A percentile compares a stretch with the other conserved stretches of the same genome.
Evolutionary conservation across 2,797 vertebrate genomes (phyloP).

Genomic region (Chaenodraco wilsoni): DNA sequence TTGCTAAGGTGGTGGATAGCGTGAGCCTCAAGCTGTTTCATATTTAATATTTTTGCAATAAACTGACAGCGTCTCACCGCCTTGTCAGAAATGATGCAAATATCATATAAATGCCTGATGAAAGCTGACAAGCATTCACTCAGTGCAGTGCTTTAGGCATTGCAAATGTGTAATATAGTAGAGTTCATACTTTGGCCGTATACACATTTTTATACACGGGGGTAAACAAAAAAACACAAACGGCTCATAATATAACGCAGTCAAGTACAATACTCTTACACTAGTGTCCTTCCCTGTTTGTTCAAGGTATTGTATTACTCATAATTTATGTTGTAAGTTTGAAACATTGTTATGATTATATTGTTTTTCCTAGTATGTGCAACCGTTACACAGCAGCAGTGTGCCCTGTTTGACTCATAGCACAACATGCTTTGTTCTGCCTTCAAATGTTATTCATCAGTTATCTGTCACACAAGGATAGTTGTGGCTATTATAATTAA

Average conservation of each 20-base stretch:
- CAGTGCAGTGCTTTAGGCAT: slow-evolving; percentile 41
- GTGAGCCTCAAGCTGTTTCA: slow-evolving; percentile 29
- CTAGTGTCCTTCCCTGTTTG: neutral
- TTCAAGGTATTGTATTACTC: neutral
- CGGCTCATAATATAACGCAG: neutral
- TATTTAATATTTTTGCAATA: slow-evolving; percentile 52
- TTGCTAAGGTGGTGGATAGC: neutral
- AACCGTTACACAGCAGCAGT: neutral
- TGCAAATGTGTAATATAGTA: slow-evolving; percentile 31
- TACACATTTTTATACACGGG: slow-evolving; percentile 12
- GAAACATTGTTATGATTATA: neutral
- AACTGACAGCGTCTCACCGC: slow-evolving; percentile 43
- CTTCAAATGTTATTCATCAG: neutral
- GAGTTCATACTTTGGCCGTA: slow-evolving; percentile 33
- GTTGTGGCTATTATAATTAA: slow-evolving; percentile 7
- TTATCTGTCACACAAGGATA: neutral
- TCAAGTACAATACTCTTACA: neutral
- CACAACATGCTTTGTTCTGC: neutral
- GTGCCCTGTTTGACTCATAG: neutral
- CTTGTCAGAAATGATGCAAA: slow-evolving; percentile 60
- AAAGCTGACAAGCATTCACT: slow-evolving; percentile 61
- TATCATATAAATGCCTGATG: slow-evolving; percentile 43
- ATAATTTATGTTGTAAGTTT: neutral
- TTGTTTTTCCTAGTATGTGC: neutral
- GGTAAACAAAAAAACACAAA: neutral